phyloP scores from a whole-genome alignment of 2,113 vertebrate species.

The Aphyosemion australe region DNA sequence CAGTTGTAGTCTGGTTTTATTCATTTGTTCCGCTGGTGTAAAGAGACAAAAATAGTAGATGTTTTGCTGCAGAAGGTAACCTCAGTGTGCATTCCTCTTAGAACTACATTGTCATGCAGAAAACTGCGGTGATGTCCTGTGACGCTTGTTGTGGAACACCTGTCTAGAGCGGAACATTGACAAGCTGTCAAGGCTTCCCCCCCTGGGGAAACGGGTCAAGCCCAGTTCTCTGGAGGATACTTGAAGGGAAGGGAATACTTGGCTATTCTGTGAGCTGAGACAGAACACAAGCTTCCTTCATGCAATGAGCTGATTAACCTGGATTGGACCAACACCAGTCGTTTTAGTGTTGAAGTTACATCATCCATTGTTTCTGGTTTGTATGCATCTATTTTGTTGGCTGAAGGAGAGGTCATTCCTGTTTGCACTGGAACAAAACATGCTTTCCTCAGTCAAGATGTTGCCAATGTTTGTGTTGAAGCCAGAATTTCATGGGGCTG shows the following conservation, averaged over 20 bases:
- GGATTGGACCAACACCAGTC: no score
- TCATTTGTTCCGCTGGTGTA: conserved; percentile 2
- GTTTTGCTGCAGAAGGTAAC: conserved; percentile 26
- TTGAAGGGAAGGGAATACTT: not conserved
- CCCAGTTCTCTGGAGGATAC: conserved; percentile 9
- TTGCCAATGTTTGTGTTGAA: not conserved
- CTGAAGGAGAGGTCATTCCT: no score
- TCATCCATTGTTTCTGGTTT: no score
- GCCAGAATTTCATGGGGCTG: no score
- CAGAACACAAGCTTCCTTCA: not conserved
- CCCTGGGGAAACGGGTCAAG: not conserved
- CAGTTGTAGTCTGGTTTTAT: not conserved
- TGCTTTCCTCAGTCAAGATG: not conserved
- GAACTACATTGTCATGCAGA: conserved; percentile 6
- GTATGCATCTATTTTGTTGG: no score
- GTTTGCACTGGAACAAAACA: no score
- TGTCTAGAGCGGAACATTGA: conserved; percentile 12
- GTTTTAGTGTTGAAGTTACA: no score
- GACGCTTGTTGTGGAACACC: conserved; percentile 9
- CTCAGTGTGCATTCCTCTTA: not conserved
- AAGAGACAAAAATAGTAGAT: not conserved
- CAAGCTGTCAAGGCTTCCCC: conserved; percentile 11
- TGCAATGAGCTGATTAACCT: no score
- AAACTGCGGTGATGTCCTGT: conserved; percentile 2
- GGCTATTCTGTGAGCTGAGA: conserved; percentile 14